phyloP scores from a whole-genome alignment of 2,797 vertebrate genomes.

The Sebastes matsubarae region DNA sequence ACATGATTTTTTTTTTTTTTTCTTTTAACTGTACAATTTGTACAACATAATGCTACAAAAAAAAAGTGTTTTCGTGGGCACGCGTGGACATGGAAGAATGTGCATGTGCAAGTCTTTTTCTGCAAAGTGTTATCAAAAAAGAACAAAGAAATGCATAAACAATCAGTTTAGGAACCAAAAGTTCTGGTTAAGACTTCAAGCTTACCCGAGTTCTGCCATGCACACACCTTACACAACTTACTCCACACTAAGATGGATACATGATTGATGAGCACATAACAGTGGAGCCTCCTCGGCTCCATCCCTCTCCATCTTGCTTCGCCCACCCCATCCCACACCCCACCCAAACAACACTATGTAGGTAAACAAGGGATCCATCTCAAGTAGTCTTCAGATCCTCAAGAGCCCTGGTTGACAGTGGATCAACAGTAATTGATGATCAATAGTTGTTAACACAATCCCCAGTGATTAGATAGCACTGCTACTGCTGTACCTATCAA shows the following conservation, averaged over 20 bases:
- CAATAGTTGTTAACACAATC: constrained; percentile 15
- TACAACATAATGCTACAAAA: constrained; percentile 63
- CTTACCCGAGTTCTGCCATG: constrained; percentile 73
- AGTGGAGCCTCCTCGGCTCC: constrained; percentile 5
- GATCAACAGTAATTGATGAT: constrained; percentile 28
- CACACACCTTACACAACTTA: constrained; percentile 47
- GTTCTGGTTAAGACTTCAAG: constrained; percentile 72
- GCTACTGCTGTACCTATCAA: constrained; percentile 5
- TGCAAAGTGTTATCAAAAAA: constrained; percentile 50
- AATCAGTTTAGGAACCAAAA: constrained; percentile 60
- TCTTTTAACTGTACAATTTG: constrained; percentile 55
- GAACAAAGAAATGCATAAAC: constrained; percentile 44
- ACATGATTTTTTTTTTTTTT: constrained; percentile 23
- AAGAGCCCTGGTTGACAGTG: constrained; percentile 48
- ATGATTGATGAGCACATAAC: constrained; percentile 53
- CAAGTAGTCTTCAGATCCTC: constrained; percentile 42
- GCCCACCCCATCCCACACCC: constrained; percentile 5
- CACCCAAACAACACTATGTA: constrained; percentile 22
- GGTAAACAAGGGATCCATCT: constrained; percentile 56
- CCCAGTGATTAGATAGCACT: constrained; percentile 4
- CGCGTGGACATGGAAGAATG: constrained; percentile 50
- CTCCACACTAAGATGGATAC: constrained; percentile 56
- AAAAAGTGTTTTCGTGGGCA: constrained; percentile 41
- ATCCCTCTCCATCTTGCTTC: not conserved
- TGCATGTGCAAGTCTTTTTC: constrained; percentile 65